Base-by-base conservation (phyloP, 2,888 invertebrate species). In the Scaptomyza polygonia region DNA sequence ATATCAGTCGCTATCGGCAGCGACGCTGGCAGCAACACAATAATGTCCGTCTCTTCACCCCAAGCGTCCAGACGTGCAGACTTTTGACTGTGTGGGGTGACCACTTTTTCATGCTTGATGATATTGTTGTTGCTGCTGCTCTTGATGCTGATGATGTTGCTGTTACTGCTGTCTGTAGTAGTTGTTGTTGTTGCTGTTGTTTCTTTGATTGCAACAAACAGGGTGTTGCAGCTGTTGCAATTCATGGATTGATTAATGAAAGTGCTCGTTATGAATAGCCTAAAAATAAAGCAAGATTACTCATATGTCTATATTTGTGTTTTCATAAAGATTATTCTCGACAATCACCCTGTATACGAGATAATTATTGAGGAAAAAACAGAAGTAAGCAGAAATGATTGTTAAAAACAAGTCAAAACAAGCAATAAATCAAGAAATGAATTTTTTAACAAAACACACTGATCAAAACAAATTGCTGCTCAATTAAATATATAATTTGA, bases 41-140 rank as follows among this genome's bases (percentile, higher is more conserved):
- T 72, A 75, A 64, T 64, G 86, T 86, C 86, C 75, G 84, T 82
- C 86, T 69, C 61, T 63, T 53, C 49, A 67, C 63, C 79, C 75
- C 71, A 73, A 74, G 51, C 57, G 85, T 66, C 82, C 82, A 84
- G 87, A 82, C 82, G 73, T 78, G 69, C 87, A 87, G 85, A 87
- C 82, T 83, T 87, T 87, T 74, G 71, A 74, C 88, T 87, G 83
- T 85, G 66, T 78, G 88, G 82, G 82, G 82, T 85, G 77, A 85
- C 83, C 86, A 83, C 86, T 81, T 83, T 83, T 82, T 82, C 75
- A 79, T 85, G 79, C 83, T 82, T 77, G 68, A 66, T 79, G 78
- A 70, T 77, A 67, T 69, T 69, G 57, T 61, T 64, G 68, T 40
- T 61, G 55, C 39, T 55, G 45, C 63, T 77, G 68, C 70, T 67